Evolutionary conservation across 37 sponge, comb jelly and placozoan genomes (phyloP).

Genomic region (Mnemiopsis leidyi): DNA sequence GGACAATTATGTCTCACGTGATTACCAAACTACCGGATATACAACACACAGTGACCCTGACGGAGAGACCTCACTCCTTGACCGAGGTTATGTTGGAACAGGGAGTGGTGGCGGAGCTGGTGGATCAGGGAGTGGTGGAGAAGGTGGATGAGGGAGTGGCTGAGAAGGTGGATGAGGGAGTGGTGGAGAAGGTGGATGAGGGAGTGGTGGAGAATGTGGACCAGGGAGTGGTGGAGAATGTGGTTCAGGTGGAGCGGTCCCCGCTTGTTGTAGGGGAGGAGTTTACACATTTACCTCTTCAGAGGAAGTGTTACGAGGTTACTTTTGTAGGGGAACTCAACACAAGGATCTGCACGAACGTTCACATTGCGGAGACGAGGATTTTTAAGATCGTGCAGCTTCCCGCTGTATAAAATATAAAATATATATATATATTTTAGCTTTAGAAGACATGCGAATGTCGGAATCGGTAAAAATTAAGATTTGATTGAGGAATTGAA

Average conservation of each 20-base stretch:
- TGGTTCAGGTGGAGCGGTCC: neutral
- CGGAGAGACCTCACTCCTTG: neutral
- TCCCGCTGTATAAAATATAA: too few relatives aligned
- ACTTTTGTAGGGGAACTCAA: constrained; percentile 2
- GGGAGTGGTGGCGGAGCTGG: constrained; percentile 3
- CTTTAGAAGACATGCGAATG: too few relatives aligned
- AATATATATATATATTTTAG: too few relatives aligned
- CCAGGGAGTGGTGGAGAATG: too few relatives aligned
- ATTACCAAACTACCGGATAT: constrained; percentile 16
- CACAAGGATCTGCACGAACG: neutral
- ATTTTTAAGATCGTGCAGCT: too few relatives aligned
- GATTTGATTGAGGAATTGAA: too few relatives aligned
- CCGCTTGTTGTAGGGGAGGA: neutral
- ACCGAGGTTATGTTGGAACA: neutral
- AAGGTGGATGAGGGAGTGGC: too few relatives aligned
- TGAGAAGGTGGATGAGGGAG: too few relatives aligned
- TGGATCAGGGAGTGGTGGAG: too few relatives aligned
- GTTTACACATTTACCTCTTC: neutral
- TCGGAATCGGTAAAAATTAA: too few relatives aligned
- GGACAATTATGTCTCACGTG: neutral
- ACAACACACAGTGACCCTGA: neutral
- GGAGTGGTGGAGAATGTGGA: too few relatives aligned
- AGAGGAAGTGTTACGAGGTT: constrained; percentile 8
- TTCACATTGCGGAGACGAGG: neutral
- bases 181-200: too few relatives aligned